Percentiles rank a stretch among this genome's conserved stretches.
Conservation (phyloP, 37 sponge, comb jelly and placozoan genomes). For the Halichondria panicea region DNA sequence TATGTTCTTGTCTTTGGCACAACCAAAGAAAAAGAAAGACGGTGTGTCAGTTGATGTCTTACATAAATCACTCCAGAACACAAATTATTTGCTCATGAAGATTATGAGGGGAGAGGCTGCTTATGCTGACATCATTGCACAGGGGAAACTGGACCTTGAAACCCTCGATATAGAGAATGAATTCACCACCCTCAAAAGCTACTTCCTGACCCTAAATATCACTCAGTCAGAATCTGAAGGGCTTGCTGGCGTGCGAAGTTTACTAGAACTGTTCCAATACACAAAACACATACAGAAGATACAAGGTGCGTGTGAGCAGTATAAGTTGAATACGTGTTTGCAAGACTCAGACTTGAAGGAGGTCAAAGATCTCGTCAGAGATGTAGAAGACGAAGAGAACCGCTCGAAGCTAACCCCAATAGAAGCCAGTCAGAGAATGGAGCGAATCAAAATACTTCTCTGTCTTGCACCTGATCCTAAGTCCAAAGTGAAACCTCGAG, state of each 20-base stretch:
- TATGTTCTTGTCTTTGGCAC: no score
- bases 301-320: conserved; percentile 52
- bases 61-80: background rate
- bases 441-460: conserved; percentile 21
- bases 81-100: conserved; percentile 28
- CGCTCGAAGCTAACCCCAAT: conserved; percentile 29
- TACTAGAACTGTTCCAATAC: conserved; percentile 66
- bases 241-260: conserved; percentile 32
- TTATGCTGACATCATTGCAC: conserved; percentile 61
- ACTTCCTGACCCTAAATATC: background rate
- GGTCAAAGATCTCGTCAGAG: conserved; percentile 8
- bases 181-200: conserved; percentile 13
- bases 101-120: conserved; percentile 50
- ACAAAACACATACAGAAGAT: conserved; percentile 51
- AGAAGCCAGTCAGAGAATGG: conserved; percentile 34
- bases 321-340: conserved; percentile 33
- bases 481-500: background rate
- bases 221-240: background rate
- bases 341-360: conserved; percentile 18
- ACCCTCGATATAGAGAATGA: conserved; percentile 44
- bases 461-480: background rate
- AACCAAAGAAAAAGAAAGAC: background rate
- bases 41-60: background rate
- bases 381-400: conserved; percentile 3
- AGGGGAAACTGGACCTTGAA: conserved; percentile 24